Percentiles rank a stretch among this genome's conserved stretches.
Evolutionary conservation across 1,140 invertebrate species (phyloP).

Genomic region (Formica selysi): DNA sequence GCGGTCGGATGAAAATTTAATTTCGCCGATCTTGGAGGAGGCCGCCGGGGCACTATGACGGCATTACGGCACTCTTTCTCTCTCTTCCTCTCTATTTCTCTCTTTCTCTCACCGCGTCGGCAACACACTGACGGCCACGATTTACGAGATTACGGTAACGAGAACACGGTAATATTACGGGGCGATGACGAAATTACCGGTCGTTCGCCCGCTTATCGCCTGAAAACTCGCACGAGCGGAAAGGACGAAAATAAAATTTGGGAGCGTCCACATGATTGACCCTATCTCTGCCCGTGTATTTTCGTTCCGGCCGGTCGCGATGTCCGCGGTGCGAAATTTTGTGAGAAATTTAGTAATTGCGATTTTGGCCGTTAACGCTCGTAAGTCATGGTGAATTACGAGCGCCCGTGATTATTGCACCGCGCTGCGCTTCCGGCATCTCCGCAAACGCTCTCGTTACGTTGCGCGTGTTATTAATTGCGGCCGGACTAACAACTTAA

Average conservation of each 20-base stretch:
- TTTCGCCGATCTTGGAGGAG: conserved; percentile 70
- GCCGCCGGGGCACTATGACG: conserved; percentile 18
- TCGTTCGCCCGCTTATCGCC: conserved; percentile 51
- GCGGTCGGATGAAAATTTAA: conserved; percentile 79
- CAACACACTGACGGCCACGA: conserved; percentile 66
- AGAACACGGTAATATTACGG: conserved; percentile 73
- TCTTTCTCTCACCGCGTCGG: conserved; percentile 12
- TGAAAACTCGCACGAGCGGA: conserved; percentile 30
- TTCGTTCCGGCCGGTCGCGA: not conserved
- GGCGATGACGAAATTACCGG: conserved; percentile 65
- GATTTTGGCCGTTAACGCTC: conserved; percentile 13
- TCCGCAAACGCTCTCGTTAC: conserved; percentile 7
- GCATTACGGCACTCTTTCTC: conserved; percentile 45
- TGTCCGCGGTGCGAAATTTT: conserved; percentile 16
- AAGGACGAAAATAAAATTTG: conserved; percentile 43
- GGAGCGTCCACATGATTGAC: conserved; percentile 45
- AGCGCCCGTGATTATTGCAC: conserved; percentile 44
- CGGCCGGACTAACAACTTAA: conserved; percentile 31
- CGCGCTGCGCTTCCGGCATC: conserved; percentile 22
- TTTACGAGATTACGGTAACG: conserved; percentile 75
- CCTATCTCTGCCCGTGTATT: conserved; percentile 34
- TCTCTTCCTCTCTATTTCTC: not conserved
- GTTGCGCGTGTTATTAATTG: conserved; percentile 37
- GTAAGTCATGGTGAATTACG: conserved; percentile 50
- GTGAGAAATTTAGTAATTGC: conserved; percentile 56